Evolutionary conservation across 2,888 invertebrate species (phyloP).

Genomic region (Adineta ricciae): DNA sequence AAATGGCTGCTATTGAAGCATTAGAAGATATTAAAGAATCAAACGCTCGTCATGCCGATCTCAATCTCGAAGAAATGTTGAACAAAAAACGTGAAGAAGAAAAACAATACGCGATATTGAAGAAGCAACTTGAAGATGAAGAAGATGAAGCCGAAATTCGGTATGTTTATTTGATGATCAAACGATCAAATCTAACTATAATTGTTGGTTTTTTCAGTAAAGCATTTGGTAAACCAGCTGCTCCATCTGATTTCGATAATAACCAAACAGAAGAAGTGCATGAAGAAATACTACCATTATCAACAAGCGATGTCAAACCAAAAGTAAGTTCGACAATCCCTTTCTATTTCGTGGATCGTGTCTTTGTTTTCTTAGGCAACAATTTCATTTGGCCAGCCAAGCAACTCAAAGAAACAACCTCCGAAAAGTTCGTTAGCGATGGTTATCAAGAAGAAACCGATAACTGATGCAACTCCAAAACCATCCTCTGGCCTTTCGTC

Average conservation of each 20-base stretch:
- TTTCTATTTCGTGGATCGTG: neutral
- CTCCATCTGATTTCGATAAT: neutral
- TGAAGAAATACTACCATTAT: neutral
- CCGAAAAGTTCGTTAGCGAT: neutral
- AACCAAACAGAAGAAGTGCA: neutral
- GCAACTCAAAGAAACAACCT: neutral
- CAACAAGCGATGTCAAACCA: neutral
- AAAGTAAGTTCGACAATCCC: neutral
- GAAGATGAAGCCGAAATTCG: constrained; percentile 32
- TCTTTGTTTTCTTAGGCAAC: neutral
- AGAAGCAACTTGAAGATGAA: constrained; percentile 30
- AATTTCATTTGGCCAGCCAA: neutral
- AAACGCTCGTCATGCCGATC: constrained; percentile 73
- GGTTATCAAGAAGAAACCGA: neutral
- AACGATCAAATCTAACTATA: neutral
- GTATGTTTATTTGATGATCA: neutral
- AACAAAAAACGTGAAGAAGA: constrained; percentile 51
- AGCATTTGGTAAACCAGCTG: neutral
- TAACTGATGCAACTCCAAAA: neutral
- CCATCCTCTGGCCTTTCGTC: neutral
- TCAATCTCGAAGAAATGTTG: constrained; percentile 73
- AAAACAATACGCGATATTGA: neutral
- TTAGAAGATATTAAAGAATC: constrained; percentile 87
- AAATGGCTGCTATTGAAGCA: constrained; percentile 84
- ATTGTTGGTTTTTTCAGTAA: neutral